A percentile compares a stretch with the other conserved stretches of the same genome.
phyloP scores from a whole-genome alignment of 2,888 invertebrate species.

The Noctua comes region DNA sequence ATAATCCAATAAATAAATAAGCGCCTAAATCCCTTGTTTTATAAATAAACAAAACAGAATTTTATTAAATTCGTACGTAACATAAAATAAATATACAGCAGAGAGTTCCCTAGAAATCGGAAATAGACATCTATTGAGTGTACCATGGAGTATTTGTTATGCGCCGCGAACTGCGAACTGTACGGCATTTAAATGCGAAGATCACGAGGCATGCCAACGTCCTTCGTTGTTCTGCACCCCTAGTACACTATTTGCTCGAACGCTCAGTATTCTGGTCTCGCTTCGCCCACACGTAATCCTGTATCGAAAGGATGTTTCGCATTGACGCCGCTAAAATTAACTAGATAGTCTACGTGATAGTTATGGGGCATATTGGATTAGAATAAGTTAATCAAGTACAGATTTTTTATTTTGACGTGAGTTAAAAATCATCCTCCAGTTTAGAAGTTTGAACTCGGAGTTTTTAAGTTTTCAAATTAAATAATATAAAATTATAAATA shows the following conservation, averaged over 20 bases:
- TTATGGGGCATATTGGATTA: slow-evolving; percentile 48
- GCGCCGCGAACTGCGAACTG: slow-evolving; percentile 71
- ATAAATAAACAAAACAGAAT: slow-evolving; percentile 35
- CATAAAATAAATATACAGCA: slow-evolving; percentile 42
- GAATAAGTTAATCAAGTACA: slow-evolving; percentile 24
- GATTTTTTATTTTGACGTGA: neutral
- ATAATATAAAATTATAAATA: neutral
- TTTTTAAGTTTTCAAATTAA: neutral
- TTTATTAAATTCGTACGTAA: slow-evolving; percentile 54
- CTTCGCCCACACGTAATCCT: slow-evolving; percentile 70
- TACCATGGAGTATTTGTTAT: slow-evolving; percentile 70
- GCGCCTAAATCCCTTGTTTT: slow-evolving; percentile 1
- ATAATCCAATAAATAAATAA: slow-evolving; percentile 37
- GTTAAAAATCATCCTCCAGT: neutral
- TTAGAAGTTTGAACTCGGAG: neutral
- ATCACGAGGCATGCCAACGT: slow-evolving; percentile 76
- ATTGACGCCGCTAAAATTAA: slow-evolving; percentile 61
- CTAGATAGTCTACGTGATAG: slow-evolving; percentile 43
- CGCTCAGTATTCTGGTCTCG: slow-evolving; percentile 68
- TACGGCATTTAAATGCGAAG: slow-evolving; percentile 75
- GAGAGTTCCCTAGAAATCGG: slow-evolving; percentile 67
- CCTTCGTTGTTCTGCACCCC: slow-evolving; percentile 69
- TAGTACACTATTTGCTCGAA: slow-evolving; percentile 46
- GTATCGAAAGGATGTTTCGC: slow-evolving; percentile 69
- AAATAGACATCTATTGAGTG: slow-evolving; percentile 69